These are phyloP conservation scores for Macaca nemestrina DNA, from an alignment of 2,113 vertebrate genomes.

Conservation along the genomic window DNA sequence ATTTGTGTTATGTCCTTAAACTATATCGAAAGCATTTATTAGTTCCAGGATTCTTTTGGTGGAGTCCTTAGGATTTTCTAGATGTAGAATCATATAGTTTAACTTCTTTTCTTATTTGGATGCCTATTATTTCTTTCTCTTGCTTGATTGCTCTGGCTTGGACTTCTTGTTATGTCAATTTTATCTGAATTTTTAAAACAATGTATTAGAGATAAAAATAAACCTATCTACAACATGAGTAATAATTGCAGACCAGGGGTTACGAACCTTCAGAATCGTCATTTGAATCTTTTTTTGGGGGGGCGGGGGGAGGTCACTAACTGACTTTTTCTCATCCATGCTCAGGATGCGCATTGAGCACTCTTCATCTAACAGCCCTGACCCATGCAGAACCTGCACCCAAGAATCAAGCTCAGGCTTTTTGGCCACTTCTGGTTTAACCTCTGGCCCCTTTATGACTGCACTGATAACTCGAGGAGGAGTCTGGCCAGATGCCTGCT, in stretches of 20 bases:
- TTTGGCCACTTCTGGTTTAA: slow-evolving; percentile 91
- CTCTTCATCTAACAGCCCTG: slow-evolving; percentile 95
- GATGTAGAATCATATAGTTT: no score
- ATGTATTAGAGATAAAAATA: not conserved
- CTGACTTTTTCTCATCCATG: not conserved
- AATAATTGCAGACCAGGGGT: no score
- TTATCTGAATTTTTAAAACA: not conserved
- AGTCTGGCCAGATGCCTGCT: slow-evolving; percentile 56
- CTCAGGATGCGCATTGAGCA: slow-evolving; percentile 91
- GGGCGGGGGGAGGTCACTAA: no score
- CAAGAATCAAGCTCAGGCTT: slow-evolving; percentile 95
- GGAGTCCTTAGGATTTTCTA: no score
- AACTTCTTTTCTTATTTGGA: no score
- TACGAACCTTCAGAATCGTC: accelerated
- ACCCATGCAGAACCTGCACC: slow-evolving; percentile 90
- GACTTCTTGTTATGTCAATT: not conserved
- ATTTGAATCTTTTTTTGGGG: accelerated
- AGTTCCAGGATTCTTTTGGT: no score
- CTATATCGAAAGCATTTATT: no score
- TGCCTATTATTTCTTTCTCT: no score
- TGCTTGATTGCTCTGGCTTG: no score
- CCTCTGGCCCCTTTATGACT: slow-evolving; percentile 89
- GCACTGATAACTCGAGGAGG: slow-evolving; percentile 88
- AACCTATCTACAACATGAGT: no score
- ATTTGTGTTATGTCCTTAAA: no score